Evolutionary conservation across 1,140 invertebrate genomes (phyloP), one percentile per base, ranked within the genome.

Genomic region (Tenebrio molitor): DNA sequence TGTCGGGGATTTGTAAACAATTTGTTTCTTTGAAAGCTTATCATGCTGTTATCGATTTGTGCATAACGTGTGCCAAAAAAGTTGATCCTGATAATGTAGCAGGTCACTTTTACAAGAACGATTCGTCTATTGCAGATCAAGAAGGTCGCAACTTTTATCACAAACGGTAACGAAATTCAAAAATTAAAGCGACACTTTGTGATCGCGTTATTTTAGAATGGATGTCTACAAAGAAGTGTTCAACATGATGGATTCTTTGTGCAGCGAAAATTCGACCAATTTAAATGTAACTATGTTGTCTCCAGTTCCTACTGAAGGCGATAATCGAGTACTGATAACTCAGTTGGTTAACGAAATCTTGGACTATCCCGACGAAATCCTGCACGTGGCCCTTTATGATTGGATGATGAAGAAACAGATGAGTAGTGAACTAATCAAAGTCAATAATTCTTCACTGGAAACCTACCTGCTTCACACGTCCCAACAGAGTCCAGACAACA

Each of bases 341-440:
- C 21, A 77, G 71, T 70, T 82, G 6, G 79, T 82, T 5, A 65
- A 76, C 15, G 76, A 81, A 41, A 78, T 80, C 1, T 78, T 90
- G 1, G 83, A 86, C 46, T 84, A 85, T 1, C 84, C 91, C 7
- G 97, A 99, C 85, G 95, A 98, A 81, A 85, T 96, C 6, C 88
- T 97, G 46, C 97, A 99, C 82, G 91, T 95, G 0, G 89, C 93
- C 0, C 85, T 99, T 0, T 99, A 98, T 81, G 92, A 96, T 75
- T 99, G 97, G 97, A 88, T 99, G 81, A 89, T 97, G 29, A 89
- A 90, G 12, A 91, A 92, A 78, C 88, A 91, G 75, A 85, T 93
- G 77, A 87, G 89, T 53, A 90, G 91, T 71, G 93, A 95, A 81
- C 83, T 98, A 65, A 85, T 97, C 67, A 86, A 91, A 81, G 87